A percentile compares a stretch with the other conserved stretches of the same genome.
Evolutionary conservation across 2,797 vertebrate species (phyloP).

Genomic region (Rhynchonycteris naso): DNA sequence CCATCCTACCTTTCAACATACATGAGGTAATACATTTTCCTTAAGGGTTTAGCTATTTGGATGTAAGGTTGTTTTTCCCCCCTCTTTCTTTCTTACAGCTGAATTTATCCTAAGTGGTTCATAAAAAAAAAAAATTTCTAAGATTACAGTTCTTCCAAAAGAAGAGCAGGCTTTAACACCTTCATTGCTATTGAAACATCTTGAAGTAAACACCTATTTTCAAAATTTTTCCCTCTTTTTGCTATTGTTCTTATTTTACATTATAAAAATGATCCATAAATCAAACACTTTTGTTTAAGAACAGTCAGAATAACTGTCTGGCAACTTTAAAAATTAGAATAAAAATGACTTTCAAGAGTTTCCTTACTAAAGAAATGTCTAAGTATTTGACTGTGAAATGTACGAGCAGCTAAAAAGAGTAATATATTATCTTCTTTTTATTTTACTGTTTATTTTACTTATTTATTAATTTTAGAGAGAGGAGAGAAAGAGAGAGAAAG

Average conservation of each 20-base stretch:
- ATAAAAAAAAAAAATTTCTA: slow-evolving; percentile 29
- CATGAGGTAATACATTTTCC: background rate
- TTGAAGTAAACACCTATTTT: slow-evolving; percentile 41
- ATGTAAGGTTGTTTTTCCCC: background rate
- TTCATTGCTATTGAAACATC: slow-evolving; percentile 14
- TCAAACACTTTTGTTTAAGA: slow-evolving; percentile 48
- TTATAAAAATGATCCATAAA: slow-evolving; percentile 53
- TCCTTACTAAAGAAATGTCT: slow-evolving; percentile 6
- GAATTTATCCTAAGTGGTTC: background rate
- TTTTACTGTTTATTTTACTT: too few relatives aligned
- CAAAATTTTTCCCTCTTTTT: slow-evolving; percentile 42
- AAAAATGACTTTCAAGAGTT: background rate
- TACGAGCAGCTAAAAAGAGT: background rate
- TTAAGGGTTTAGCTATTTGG: background rate
- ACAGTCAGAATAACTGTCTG: background rate
- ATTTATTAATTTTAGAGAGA: too few relatives aligned
- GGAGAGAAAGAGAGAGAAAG: too few relatives aligned
- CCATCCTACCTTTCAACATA: background rate
- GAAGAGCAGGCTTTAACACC: background rate
- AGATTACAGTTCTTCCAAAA: slow-evolving; percentile 40
- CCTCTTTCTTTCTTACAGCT: slow-evolving; percentile 12
- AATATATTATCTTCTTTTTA: background rate
- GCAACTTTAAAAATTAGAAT: slow-evolving; percentile 52
- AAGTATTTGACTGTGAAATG: slow-evolving; percentile 46
- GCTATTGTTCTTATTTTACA: slow-evolving; percentile 40